Evolutionary conservation across 2,797 vertebrate species (phyloP).

Genomic region (Labeo calbasu): DNA sequence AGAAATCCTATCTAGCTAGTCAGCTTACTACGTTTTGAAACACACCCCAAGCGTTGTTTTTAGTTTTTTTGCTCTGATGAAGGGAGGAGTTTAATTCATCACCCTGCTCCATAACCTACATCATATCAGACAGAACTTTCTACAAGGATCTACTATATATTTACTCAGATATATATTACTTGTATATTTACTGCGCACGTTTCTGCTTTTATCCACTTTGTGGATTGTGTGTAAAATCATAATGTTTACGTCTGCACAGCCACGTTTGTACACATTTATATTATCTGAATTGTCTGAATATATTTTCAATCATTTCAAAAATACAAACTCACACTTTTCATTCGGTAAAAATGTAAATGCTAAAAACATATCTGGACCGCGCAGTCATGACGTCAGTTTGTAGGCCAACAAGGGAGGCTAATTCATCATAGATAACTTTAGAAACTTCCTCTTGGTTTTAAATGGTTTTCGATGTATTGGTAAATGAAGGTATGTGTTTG

Average conservation of each 20-base stretch:
- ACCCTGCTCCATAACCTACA: not conserved
- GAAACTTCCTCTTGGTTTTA: not conserved
- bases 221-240: not conserved
- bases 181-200: too few species aligned
- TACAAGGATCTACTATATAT: too few species aligned
- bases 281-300: not conserved
- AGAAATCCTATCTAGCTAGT: slow-evolving; percentile 7
- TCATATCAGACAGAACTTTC: not conserved
- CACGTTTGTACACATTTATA: not conserved
- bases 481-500: not conserved
- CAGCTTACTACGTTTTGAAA: not conserved
- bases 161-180: too few species aligned
- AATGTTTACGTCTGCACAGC: not conserved
- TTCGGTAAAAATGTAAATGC: not conserved
- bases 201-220: too few species aligned
- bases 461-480: not conserved
- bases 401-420: not conserved
- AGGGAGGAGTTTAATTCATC: slow-evolving; percentile 27
- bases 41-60: not conserved
- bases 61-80: not conserved
- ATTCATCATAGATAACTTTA: not conserved
- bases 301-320: not conserved
- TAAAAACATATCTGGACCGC: not conserved
- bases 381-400: not conserved
- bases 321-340: not conserved